Evolutionary conservation across 1,140 invertebrate genomes (phyloP), one percentile per base, ranked within the genome.

Genomic region (Ylistrum balloti): DNA sequence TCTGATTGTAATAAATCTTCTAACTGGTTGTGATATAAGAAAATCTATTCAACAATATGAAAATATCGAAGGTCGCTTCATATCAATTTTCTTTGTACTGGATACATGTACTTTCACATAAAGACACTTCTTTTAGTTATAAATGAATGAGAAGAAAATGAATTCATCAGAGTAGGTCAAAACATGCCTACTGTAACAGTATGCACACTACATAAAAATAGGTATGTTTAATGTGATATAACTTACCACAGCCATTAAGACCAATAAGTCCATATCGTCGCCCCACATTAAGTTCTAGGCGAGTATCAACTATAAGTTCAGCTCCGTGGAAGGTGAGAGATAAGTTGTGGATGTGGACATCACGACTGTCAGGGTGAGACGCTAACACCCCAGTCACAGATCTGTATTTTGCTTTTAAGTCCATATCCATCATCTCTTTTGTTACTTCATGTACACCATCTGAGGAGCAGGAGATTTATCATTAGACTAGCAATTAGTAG

Each of bases 291-390:
- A 99, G 97, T 96, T 99, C 99, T 0, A 99, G 96, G 96, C 98
- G 98, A 0, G 99, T 99, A 96, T 99, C 99, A 95, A 98, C 98
- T 87, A 99, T 97, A 90, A 99, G 97, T 97, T 99, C 99, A 94
- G 97, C 97, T 86, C 99, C 99, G 96, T 99, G 99, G 96, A 99
- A 99, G 87, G 99, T 99, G 88, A 99, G 98, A 45, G 99, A 99
- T 95, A 99, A 98, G 95, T 98, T 99, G 88, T 98, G 98, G 94
- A 99, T 99, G 96, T 99, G 99, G 35, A 99, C 97, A 96, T 99
- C 99, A 91, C 99, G 97, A 91, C 98, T 99, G 92, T 98, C 97
- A 15, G 98, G 98, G 97, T 99, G 99, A 2, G 99, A 98, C 0
- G 98, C 98, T 89, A 99, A 96, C 0, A 98, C 98, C 38, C 99